Base-by-base conservation (phyloP, 2,113 vertebrate species). In the Pelmatolapia mariae region DNA sequence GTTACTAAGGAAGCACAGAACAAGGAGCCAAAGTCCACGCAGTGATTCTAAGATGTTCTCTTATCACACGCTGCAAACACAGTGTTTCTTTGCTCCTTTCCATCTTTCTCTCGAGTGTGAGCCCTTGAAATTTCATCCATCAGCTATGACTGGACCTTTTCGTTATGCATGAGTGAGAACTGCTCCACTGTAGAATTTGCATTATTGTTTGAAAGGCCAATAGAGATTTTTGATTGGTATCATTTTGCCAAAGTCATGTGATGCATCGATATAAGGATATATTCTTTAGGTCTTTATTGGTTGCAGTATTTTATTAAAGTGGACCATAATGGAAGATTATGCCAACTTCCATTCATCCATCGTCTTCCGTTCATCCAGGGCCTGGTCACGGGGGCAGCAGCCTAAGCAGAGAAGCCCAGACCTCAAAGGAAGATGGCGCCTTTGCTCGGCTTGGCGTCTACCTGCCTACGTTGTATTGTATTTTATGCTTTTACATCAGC, bases 1-100 rank as follows among this genome's bases (percentile, higher is more conserved):
- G n/a, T 81, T 45, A 16, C 61, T 50, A 63, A 73, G 18, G 68
- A 83, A 86, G 71, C 56, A 43, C 19, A 89, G 85, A 29, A 53
- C 19, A 40, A 29, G 33, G 57, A 66, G 53, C 16, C 47, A 24
- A n/a, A 63, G 61, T 81, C 79, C 16, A 84, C 22, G 52, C 79
- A 50, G 68, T 1, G 7, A 85, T 83, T 54, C 76, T 76, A 0
- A 29, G 24, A 76, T 76, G 43, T 5, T 29, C 71, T 76, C 15
- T 76, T 18, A 76, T 8, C 40, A 73, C 47, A 43, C 24, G 26
- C 81, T 36, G 57, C 2, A 18, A 36, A 52, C 43, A 33, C 54
- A 76, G 15, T 76, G 8, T 18, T 47, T 76, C 24, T 76, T 10
- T 26, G 8, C 40, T 76, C 40, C 43, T 19, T 76, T 47, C 40